Evolutionary conservation across 2,888 invertebrate species (phyloP).

Genomic region (Drosophila recens): DNA sequence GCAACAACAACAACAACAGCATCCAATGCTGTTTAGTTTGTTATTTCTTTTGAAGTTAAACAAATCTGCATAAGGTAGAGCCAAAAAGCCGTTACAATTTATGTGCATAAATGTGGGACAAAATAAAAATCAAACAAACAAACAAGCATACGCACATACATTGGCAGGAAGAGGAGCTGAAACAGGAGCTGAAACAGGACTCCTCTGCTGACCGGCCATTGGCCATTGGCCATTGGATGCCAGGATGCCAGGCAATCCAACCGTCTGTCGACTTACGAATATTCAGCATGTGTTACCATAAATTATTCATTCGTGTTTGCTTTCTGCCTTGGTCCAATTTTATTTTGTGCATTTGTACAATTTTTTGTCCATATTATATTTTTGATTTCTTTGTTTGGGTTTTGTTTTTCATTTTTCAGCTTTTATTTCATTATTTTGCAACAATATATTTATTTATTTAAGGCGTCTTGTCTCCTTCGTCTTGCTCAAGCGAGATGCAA

Average conservation of each 20-base stretch:
- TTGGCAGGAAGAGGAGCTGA: constrained; percentile 1
- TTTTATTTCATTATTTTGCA: constrained; percentile 8
- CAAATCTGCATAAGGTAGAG: constrained; percentile 76
- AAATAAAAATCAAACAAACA: constrained; percentile 15
- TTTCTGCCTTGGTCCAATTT: constrained; percentile 38
- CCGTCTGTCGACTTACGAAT: constrained; percentile 49
- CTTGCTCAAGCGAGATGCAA: constrained; percentile 18
- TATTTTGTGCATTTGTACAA: constrained; percentile 28
- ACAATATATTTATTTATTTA: constrained; percentile 28
- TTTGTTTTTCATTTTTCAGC: constrained; percentile 1
- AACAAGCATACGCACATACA: background rate
- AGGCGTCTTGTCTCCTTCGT: constrained; percentile 8
- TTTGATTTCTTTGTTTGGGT: constrained; percentile 34
- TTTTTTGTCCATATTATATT: constrained; percentile 41
- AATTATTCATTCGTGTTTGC: constrained; percentile 70
- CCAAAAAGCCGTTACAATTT: constrained; percentile 74
- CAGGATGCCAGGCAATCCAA: constrained; percentile 23
- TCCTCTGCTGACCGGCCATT: constrained; percentile 33
- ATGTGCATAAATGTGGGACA: constrained; percentile 67
- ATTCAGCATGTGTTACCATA: constrained; percentile 62
- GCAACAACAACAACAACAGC: constrained; percentile 16
- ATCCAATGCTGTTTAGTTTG: constrained; percentile 63
- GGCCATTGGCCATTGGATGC: constrained; percentile 34
- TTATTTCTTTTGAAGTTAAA: constrained; percentile 74
- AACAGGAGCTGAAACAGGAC: constrained; percentile 9